Evolutionary conservation across 1,140 invertebrate genomes (phyloP), one percentile per base, ranked within the genome.

Genomic region (Ridgeia piscesae): DNA sequence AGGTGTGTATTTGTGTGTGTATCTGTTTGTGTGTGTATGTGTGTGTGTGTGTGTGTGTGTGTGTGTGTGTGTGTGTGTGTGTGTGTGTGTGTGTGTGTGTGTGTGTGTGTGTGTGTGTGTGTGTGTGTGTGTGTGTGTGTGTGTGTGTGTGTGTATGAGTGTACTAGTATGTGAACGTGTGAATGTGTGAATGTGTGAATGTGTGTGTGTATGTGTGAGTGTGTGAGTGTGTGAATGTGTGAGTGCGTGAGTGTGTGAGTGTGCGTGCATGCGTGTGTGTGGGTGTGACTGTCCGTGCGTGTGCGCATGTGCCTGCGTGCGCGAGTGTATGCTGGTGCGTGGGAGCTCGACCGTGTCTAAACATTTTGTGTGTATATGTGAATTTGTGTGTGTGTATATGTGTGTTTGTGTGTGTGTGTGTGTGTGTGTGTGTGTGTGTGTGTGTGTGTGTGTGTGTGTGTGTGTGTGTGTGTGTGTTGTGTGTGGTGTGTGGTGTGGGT

Each of bases 31-130:
- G 42, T 42, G 42, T n/a, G n/a, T n/a, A n/a, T n/a, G n/a, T n/a
- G n/a, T n/a, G n/a, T n/a, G 42, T 42, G 42, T 42, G 92, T 94
- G 92, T 94, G 92, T 93, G 93, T 93, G 92, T 93, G 92, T 94
- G 92, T 93, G 92, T 94, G 91, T 94, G 93, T 93, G 92, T 94
- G 94, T 94, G 92, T 94, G 93, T 93, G 93, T 92, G 92, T 93
- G 90, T 93, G 92, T 92, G 93, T 94, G 91, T 94, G 93, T 94
- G 89, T 93, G 93, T 94, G 92, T 93, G 92, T 94, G 92, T 94
- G 92, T 94, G 92, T 93, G 94, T 94, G 92, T 94, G 93, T 93
- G 92, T 94, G 93, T 92, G 91, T 93, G 92, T 94, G 92, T 93
- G 92, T 93, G 89, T 93, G 92, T 93, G 91, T 94, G 91, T 94